These are phyloP conservation scores for Taeniopygia guttata DNA, from an alignment of 2,797 vertebrate species.

Conservation along the genomic window DNA sequence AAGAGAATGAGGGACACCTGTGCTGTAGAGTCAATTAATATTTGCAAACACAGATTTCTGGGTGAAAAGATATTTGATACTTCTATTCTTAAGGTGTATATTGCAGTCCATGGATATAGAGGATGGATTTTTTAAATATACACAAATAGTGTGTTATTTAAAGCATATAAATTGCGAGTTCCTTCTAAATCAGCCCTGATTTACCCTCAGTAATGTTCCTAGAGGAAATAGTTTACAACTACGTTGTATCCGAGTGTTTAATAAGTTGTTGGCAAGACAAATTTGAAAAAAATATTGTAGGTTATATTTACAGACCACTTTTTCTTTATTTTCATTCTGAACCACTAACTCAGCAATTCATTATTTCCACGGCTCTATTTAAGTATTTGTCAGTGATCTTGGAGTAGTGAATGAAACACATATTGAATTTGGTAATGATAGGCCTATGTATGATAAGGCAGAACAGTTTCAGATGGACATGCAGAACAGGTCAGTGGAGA, in stretches of 20 bases:
- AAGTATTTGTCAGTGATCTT: neutral
- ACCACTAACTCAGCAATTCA: neutral
- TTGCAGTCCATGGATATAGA: neutral
- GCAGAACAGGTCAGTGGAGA: neutral
- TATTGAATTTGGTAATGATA: neutral
- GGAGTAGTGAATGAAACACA: neutral
- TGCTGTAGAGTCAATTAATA: neutral
- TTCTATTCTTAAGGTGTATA: neutral
- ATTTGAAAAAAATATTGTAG: neutral
- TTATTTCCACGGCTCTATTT: neutral
- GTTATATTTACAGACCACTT: neutral
- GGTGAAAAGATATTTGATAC: neutral
- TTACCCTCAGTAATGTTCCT: neutral
- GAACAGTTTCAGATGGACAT: neutral
- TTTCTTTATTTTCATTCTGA: neutral
- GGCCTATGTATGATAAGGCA: neutral
- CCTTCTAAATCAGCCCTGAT: neutral
- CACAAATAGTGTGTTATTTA: accelerated
- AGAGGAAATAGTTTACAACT: neutral
- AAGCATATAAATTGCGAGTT: neutral
- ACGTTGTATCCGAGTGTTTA: neutral
- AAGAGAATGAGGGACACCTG: neutral
- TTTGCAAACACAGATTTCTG: neutral
- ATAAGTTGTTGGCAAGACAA: neutral
- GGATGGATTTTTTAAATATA: neutral